A percentile compares a stretch with the other conserved stretches of the same genome.
Conservation (phyloP, 2,113 vertebrate species). For the Euleptes europaea region DNA sequence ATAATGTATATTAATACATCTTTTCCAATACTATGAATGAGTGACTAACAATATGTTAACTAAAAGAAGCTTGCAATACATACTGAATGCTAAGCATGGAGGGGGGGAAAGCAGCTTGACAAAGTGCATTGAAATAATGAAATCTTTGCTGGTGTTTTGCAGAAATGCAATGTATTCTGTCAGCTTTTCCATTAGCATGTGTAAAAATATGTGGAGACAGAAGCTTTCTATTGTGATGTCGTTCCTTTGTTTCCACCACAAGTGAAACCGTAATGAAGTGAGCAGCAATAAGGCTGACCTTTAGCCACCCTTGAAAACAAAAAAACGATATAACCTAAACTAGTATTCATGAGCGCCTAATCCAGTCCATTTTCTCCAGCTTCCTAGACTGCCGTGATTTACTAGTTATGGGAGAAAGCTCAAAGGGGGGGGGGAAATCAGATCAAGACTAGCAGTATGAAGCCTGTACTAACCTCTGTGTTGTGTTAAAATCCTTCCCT, state of each 20-base stretch:
- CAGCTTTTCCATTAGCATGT: neutral
- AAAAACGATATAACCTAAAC: neutral
- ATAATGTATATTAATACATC: neutral
- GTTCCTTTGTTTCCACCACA: neutral
- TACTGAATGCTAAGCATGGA: neutral
- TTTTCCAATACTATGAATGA: neutral
- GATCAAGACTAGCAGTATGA: neutral
- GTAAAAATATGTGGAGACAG: neutral
- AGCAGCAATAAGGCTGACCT: conserved; percentile 18
- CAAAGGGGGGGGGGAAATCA: neutral
- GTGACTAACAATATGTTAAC: neutral
- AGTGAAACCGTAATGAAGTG: neutral
- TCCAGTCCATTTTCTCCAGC: neutral
- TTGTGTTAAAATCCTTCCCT: neutral
- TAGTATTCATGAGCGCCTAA: neutral
- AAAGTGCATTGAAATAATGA: neutral
- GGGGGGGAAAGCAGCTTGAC: too few species aligned
- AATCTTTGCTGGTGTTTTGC: neutral
- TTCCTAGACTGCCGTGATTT: neutral
- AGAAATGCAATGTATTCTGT: neutral
- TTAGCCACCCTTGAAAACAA: neutral
- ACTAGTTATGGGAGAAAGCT: neutral
- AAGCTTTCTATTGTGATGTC: neutral
- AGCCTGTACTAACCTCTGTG: neutral
- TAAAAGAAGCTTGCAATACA: neutral